These are phyloP conservation scores for Cacoxenus indagator DNA, from an alignment of 2,888 invertebrate species.

Conservation along the genomic window DNA sequence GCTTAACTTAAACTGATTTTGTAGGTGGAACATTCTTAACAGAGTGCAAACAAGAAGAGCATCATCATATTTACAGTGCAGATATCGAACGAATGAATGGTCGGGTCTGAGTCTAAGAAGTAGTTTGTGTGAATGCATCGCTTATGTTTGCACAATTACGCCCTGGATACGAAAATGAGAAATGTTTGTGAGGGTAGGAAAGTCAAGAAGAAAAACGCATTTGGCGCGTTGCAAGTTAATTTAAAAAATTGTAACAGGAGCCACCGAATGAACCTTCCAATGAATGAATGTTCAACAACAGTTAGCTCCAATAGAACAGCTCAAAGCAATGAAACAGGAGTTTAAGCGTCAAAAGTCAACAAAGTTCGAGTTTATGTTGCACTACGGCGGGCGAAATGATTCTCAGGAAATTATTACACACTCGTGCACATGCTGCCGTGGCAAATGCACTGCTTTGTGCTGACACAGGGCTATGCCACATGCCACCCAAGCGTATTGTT, in stretches of 20 bases:
- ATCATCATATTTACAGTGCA: neutral
- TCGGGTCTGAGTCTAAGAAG: neutral
- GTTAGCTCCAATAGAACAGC: neutral
- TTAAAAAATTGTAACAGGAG: constrained; percentile 8
- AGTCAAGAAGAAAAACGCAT: neutral
- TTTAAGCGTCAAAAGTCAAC: neutral
- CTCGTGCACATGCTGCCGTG: neutral
- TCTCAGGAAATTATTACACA: neutral
- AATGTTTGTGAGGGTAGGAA: neutral
- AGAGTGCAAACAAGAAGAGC: constrained; percentile 9
- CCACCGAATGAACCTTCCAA: neutral
- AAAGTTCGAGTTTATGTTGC: neutral
- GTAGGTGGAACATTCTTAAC: neutral
- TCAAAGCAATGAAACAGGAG: neutral
- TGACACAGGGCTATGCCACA: too few species aligned
- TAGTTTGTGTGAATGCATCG: too few species aligned
- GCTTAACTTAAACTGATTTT: too few species aligned
- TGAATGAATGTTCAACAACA: neutral
- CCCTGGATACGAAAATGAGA: neutral
- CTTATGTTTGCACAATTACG: constrained; percentile 3
- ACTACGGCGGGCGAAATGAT: neutral
- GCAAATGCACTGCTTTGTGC: neutral
- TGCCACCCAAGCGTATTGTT: neutral
- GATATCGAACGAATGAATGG: neutral
- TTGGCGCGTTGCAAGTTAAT: constrained; percentile 7